Base-by-base conservation (phyloP, 2,888 invertebrate species). In the Nycteola revayana region DNA sequence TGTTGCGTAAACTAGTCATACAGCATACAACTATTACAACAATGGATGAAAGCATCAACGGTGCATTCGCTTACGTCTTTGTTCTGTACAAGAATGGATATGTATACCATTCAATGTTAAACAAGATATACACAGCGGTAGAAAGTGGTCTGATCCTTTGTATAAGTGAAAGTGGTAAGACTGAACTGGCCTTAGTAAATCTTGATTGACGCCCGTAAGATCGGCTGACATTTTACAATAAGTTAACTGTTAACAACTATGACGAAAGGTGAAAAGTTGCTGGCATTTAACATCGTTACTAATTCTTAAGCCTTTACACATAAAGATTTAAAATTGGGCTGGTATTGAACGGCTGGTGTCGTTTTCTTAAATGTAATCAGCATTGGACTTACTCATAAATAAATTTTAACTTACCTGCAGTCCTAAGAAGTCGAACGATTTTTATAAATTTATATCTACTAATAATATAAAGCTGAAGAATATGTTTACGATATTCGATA, bases 61-160 rank as follows among this genome's bases (percentile, higher is more conserved):
- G 28, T 25, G 31, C 9, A 18, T 26, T 20, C 10, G 26, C 30
- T 28, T 41, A 32, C 10, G 18, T 33, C 38, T 41, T 53, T 50
- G 44, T 58, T 38, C 37, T 17, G 17, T 5, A 14, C 14, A 18
- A 47, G 42, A 53, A 36, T 25, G 42, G 36, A 35, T 38, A 58
- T 50, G 49, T 14, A 45, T 56, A 46, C 56, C 58, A 76, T 72
- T 73, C 63, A 77, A 74, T 72, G 71, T 66, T 59, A 74, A 76
- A 65, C 67, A 50, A 41, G 60, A 34, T 50, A 38, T 45, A 49
- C 48, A 49, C 42, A 51, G 47, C 50, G 49, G 40, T 75, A 75
- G 82, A 84, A 83, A 83, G 81, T 51, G 38, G 35, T 26, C 33
- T 58, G 60, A 67, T 84, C 82, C 81, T 85, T 85, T 80, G 79